phyloP scores from a whole-genome alignment of 2,888 invertebrate genomes.

The Rambutsinella grinnellia region DNA sequence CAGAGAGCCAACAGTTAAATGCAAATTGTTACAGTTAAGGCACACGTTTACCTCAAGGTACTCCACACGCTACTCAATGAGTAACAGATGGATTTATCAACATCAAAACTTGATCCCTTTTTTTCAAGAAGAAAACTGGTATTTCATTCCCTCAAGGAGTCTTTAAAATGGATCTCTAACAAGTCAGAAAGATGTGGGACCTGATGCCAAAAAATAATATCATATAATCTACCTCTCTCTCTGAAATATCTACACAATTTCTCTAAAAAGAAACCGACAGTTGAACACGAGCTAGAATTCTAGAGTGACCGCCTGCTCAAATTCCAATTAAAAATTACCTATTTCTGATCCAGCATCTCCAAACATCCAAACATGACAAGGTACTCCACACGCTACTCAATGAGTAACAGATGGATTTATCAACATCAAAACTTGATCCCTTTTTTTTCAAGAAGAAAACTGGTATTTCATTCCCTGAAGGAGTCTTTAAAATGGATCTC shows the following conservation, averaged over 20 bases:
- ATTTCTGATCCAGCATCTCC: too few species aligned
- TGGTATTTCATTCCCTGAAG: slow-evolving; percentile 29
- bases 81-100: slow-evolving; percentile 38
- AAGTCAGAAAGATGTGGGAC: slow-evolving; percentile 37
- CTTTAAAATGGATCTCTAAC: too few species aligned
- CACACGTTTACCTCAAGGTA: too few species aligned
- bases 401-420: slow-evolving; percentile 40
- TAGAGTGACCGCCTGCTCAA: slow-evolving; percentile 31
- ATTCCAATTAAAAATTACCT: too few species aligned
- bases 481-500: too few species aligned
- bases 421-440: slow-evolving; percentile 21
- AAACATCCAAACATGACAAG: too few species aligned
- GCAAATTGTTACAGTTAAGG: too few species aligned
- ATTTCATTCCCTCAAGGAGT: slow-evolving; percentile 23
- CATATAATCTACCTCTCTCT: slow-evolving; percentile 5
- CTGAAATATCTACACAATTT: too few species aligned
- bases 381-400: too few species aligned
- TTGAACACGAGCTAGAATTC: slow-evolving; percentile 4
- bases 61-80: too few species aligned
- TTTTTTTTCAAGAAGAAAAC: slow-evolving; percentile 25
- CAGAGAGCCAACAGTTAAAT: too few species aligned
- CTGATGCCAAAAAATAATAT: slow-evolving; percentile 19
- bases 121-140: slow-evolving; percentile 33
- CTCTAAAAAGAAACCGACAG: slow-evolving; percentile 44
- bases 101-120: slow-evolving; percentile 19